A percentile compares a stretch with the other conserved stretches of the same genome.
phyloP scores from a whole-genome alignment of 2,113 vertebrate genomes.

The Upupa epops region DNA sequence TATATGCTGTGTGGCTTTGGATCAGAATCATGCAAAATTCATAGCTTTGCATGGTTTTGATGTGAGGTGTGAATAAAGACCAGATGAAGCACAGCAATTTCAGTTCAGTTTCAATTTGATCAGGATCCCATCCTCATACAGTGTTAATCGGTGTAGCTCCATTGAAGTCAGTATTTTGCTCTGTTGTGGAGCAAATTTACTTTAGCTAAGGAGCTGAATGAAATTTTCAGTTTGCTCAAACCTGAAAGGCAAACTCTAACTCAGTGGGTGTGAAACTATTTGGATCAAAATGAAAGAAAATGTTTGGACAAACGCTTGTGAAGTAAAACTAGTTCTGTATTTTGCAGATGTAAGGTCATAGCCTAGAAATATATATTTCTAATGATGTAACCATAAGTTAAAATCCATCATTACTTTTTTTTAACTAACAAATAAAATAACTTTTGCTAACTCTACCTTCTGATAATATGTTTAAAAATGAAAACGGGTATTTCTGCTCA shows the following conservation, averaged over 20 bases:
- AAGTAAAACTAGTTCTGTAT: conserved; percentile 59
- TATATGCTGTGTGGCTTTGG: conserved; percentile 55
- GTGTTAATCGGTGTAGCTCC: conserved; percentile 48
- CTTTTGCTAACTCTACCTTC: neutral
- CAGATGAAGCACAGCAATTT: conserved; percentile 57
- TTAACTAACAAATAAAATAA: neutral
- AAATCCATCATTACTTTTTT: neutral
- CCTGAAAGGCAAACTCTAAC: conserved; percentile 48
- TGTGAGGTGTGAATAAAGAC: conserved; percentile 63
- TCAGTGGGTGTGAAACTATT: conserved; percentile 63
- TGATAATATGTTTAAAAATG: neutral
- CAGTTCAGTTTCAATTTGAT: conserved; percentile 60
- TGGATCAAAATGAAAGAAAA: conserved; percentile 74
- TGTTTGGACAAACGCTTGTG: conserved; percentile 57
- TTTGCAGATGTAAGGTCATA: conserved; percentile 48
- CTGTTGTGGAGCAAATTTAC: conserved; percentile 14
- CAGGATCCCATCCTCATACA: conserved; percentile 14
- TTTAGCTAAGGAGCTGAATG: conserved; percentile 39
- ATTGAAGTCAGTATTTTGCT: conserved; percentile 15
- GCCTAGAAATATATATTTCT: conserved; percentile 39
- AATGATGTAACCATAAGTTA: conserved; percentile 46
- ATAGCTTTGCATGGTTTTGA: conserved; percentile 60
- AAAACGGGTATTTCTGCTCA: neutral
- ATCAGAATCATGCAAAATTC: conserved; percentile 53
- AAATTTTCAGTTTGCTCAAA: conserved; percentile 44